Percentiles rank a stretch among this genome's conserved stretches.
Evolutionary conservation across 1,140 invertebrate species (phyloP).

Genomic region (Drosophila sproati): DNA sequence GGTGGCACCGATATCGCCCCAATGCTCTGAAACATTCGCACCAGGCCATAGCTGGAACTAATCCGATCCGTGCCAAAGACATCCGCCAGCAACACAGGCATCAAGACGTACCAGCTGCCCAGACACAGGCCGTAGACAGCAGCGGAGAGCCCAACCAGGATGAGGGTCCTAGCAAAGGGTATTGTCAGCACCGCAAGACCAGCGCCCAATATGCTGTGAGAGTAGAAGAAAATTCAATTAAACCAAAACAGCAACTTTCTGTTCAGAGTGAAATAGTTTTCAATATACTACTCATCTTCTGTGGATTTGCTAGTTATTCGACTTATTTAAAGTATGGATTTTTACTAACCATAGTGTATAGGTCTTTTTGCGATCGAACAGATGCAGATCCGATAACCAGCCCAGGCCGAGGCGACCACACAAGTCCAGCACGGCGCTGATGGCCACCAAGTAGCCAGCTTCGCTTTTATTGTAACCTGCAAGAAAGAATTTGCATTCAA

Average conservation of each 20-base stretch:
- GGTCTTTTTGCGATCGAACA: slow-evolving; percentile 89
- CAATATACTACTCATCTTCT: no score
- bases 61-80: slow-evolving; percentile 90
- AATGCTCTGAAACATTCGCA: slow-evolving; percentile 91
- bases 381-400: slow-evolving; percentile 89
- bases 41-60: slow-evolving; percentile 90
- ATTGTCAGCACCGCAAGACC: slow-evolving; percentile 88
- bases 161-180: slow-evolving; percentile 88
- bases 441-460: slow-evolving; percentile 89
- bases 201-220: slow-evolving; percentile 88
- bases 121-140: slow-evolving; percentile 89
- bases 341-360: slow-evolving; percentile 88
- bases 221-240: slow-evolving; percentile 36
- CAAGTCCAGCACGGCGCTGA: slow-evolving; percentile 89
- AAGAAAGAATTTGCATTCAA: background rate
- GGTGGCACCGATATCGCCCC: slow-evolving; percentile 90
- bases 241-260: background rate
- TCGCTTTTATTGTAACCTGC: slow-evolving; percentile 88
- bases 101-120: slow-evolving; percentile 90
- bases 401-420: slow-evolving; percentile 89
- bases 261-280: no score
- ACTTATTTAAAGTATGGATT: background rate
- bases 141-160: slow-evolving; percentile 86
- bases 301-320: background rate
- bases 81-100: slow-evolving; percentile 90